Conservation (phyloP, 2,797 vertebrate species). For the Sebastes itinus region DNA sequence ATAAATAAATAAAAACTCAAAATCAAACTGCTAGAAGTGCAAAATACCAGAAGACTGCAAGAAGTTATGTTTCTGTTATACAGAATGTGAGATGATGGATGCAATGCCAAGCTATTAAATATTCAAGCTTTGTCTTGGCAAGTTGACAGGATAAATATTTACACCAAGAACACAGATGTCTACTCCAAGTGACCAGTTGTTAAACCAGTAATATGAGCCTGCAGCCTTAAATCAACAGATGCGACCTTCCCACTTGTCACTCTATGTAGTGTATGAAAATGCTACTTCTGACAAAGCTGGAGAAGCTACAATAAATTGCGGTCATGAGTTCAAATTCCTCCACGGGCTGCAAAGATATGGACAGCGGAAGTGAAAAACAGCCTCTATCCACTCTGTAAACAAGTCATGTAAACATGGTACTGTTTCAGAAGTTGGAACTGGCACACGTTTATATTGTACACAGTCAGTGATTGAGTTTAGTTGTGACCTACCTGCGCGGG, state of each 20-base stretch:
- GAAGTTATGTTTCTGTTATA: conserved; percentile 9
- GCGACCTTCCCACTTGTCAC: background rate
- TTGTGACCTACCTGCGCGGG: conserved; percentile 76
- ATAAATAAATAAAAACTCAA: background rate
- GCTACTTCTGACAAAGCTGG: background rate
- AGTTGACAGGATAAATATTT: background rate
- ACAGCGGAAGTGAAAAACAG: conserved; percentile 11
- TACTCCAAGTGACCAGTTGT: background rate
- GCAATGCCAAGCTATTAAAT: background rate
- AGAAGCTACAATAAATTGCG: background rate
- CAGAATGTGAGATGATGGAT: conserved; percentile 3
- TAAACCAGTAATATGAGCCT: background rate
- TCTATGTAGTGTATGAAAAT: background rate
- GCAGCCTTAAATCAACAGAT: background rate
- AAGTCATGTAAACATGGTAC: conserved; percentile 22
- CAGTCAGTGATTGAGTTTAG: background rate
- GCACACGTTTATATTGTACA: background rate
- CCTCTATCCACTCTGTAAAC: conserved; percentile 24
- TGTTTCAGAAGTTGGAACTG: background rate
- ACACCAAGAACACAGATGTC: background rate
- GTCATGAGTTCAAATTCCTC: conserved; percentile 18
- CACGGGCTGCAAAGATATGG: background rate
- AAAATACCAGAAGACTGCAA: background rate
- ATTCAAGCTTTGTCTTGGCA: background rate
- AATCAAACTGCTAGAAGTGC: background rate